Evolutionary conservation across 2,113 vertebrate genomes (phyloP), one percentile per base, ranked within the genome.

Genomic region (Tetraodon nigroviridis): DNA sequence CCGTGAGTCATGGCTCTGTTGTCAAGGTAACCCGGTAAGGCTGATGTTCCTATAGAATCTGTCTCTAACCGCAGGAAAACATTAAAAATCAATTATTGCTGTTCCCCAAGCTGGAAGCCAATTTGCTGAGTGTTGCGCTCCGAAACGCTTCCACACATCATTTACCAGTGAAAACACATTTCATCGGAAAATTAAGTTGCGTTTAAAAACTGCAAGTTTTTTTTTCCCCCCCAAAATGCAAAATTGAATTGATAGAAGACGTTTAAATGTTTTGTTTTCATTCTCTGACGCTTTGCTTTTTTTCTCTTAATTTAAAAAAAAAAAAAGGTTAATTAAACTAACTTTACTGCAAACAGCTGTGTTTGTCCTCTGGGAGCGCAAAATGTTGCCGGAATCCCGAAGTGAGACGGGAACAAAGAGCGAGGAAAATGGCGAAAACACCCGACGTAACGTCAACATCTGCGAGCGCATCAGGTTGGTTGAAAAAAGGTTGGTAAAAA

Each of bases 391-490:
- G 32, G 32, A 37, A 46, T 46, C 7, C 8, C 15, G 52, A 40
- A 24, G 20, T 22, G 17, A 19, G 6, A 41, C 0, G 48, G 71
- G 71, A 79, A 78, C 67, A 84, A 82, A 80, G 81, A 59, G n/a
- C 44, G 5, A 16, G n/a, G n/a, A 13, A 46, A 29, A 4, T 21
- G 12, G 56, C 46, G 42, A 45, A 7, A n/a, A 17, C 53, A 53
- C 59, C 75, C 61, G 67, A 51, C 14, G n/a, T 22, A 14, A 20
- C 41, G 24, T 58, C 27, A 40, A 55, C 70, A 53, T 75, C 46
- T 56, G 74, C 10, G 52, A 46, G 80, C 69, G 88, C 91, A 91
- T 87, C 91, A 92, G 89, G 91, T 91, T 90, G 90, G 49, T 32
- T 16, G 62, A 52, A 10, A 37, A 19, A 11, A 17, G n/a, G n/a